Percentiles rank a stretch among this genome's conserved stretches.
phyloP scores from a whole-genome alignment of 2,797 vertebrate species.

The Dryobates pubescens region DNA sequence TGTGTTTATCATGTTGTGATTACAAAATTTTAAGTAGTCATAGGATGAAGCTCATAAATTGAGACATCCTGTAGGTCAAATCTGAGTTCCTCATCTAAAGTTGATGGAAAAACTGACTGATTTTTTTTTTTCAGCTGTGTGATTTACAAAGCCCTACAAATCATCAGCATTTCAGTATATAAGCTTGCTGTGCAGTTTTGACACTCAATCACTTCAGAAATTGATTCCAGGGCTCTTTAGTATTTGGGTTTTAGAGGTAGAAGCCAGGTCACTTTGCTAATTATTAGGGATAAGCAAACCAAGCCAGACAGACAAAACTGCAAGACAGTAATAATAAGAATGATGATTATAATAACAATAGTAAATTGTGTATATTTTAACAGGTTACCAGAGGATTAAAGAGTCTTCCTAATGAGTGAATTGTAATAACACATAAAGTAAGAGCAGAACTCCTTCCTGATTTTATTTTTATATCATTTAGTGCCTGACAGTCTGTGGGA shows the following conservation, averaged over 20 bases:
- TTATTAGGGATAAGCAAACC: neutral
- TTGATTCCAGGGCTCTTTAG: neutral
- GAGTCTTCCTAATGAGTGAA: neutral
- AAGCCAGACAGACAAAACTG: neutral
- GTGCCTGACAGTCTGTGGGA: neutral
- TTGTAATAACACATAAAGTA: neutral
- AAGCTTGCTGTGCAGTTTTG: neutral
- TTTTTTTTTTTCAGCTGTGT: neutral
- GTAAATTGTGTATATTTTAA: neutral
- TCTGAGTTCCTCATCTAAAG: neutral
- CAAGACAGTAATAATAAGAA: neutral
- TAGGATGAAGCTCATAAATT: neutral
- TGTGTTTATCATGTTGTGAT: neutral
- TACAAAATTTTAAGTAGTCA: neutral
- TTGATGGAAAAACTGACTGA: neutral
- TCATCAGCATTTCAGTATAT: neutral
- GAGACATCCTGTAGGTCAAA: neutral
- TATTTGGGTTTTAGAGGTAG: neutral
- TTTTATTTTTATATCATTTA: neutral
- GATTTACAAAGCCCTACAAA: slow-evolving; percentile 10
- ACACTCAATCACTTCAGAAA: neutral
- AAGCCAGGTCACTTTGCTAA: neutral
- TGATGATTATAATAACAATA: neutral
- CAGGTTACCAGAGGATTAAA: neutral
- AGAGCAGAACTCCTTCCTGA: neutral